These are phyloP conservation scores for Lasioglossum albipes DNA, from an alignment of 1,140 invertebrate species.

Conservation along the genomic window DNA sequence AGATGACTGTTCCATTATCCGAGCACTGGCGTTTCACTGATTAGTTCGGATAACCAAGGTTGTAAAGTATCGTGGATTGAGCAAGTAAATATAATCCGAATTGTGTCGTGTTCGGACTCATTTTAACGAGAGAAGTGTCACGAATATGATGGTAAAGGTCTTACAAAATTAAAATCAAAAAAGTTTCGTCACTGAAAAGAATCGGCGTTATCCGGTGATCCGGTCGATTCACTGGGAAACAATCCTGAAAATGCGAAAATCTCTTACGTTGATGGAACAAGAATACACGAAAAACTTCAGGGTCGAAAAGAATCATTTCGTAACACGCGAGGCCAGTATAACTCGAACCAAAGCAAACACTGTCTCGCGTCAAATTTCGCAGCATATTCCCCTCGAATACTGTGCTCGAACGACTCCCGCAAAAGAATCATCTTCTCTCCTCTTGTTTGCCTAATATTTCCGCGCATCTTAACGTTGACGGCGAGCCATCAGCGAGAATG, in stretches of 20 bases:
- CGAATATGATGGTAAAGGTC: no score
- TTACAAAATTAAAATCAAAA: no score
- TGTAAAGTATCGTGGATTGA: no score
- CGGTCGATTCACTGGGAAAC: no score
- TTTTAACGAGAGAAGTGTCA: no score
- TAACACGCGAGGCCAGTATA: not conserved
- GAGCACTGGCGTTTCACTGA: no score
- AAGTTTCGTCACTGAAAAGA: no score
- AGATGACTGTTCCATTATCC: no score
- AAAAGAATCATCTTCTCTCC: not conserved
- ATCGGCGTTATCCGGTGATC: no score
- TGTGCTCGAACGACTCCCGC: not conserved
- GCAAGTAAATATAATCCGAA: no score
- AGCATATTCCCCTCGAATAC: not conserved
- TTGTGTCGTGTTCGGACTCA: no score
- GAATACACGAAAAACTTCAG: not conserved
- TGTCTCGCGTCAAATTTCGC: not conserved
- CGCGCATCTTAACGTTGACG: not conserved
- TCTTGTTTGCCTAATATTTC: not conserved
- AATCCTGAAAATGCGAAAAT: not conserved
- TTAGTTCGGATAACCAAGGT: no score
- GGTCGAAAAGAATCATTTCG: not conserved
- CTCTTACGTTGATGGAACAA: not conserved
- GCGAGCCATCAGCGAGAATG: constrained; percentile 6
- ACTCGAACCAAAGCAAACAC: constrained; percentile 1